A percentile compares a stretch with the other conserved stretches of the same genome.
These are phyloP conservation scores for Blastomussa wellsi DNA, from an alignment of 92 coral and sea anemone genomes.

Conservation along the genomic window DNA sequence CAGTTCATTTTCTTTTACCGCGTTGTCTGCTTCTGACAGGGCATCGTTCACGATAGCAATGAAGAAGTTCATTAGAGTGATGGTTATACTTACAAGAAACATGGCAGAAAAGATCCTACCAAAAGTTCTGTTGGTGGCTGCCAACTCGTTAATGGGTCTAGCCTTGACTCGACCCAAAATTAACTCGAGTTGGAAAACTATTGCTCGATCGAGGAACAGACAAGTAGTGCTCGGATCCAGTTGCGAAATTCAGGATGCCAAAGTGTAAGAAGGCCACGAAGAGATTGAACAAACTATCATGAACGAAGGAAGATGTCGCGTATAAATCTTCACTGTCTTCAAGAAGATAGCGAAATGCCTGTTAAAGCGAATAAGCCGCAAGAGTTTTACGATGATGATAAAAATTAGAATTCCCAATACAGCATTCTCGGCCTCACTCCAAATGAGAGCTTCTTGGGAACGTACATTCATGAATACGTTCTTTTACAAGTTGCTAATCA, in stretches of 20 bases:
- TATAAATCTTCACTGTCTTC: conserved; percentile 43
- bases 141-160: conserved; percentile 3
- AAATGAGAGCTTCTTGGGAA: conserved; percentile 51
- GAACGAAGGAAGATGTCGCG: conserved; percentile 38
- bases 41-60: conserved; percentile 61
- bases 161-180: conserved; percentile 29
- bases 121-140: neutral
- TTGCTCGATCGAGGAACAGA: conserved; percentile 32
- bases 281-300: conserved; percentile 32
- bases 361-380: conserved; percentile 68
- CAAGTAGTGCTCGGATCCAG: conserved; percentile 40
- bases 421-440: conserved; percentile 62
- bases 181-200: conserved; percentile 41
- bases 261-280: conserved; percentile 52
- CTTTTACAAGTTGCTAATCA: conserved; percentile 41
- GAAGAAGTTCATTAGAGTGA: conserved; percentile 56
- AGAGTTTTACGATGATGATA: conserved; percentile 55
- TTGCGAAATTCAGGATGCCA: conserved; percentile 48
- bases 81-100: conserved; percentile 38
- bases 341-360: conserved; percentile 55
- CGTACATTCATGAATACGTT: conserved; percentile 56
- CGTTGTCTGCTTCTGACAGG: neutral
- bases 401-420: conserved; percentile 58
- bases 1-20: neutral
- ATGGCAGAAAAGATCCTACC: neutral